These are phyloP conservation scores for Papilio gigon DNA, from an alignment of 2,888 invertebrate genomes.

Conservation along the genomic window DNA sequence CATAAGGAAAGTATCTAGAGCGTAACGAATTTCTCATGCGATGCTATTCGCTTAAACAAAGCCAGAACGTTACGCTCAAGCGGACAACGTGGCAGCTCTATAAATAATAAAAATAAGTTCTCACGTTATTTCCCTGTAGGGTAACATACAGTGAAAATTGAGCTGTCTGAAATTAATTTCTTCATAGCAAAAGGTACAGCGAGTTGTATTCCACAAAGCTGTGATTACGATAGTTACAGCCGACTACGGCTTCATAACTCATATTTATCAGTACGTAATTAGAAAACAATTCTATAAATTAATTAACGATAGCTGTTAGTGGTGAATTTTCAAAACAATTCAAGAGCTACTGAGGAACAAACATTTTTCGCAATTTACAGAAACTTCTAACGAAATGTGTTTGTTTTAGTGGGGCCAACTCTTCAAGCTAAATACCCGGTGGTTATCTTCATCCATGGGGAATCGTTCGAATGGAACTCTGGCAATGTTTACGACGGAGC, in stretches of 20 bases:
- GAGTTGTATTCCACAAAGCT: neutral
- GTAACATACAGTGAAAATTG: neutral
- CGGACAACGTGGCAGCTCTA: constrained; percentile 10
- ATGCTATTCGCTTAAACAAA: constrained; percentile 56
- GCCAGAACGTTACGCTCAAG: constrained; percentile 32
- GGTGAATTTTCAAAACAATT: too few species aligned
- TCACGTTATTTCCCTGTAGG: constrained; percentile 5
- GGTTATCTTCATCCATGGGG: constrained; percentile 96
- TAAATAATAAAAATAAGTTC: constrained; percentile 20
- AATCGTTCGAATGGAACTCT: constrained; percentile 97
- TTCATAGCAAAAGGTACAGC: neutral
- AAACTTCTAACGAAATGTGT: neutral
- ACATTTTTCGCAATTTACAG: neutral
- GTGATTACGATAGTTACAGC: neutral
- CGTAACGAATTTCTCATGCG: constrained; percentile 59
- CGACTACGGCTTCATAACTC: too few species aligned
- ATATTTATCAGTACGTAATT: too few species aligned
- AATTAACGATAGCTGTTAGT: too few species aligned
- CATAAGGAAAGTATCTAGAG: constrained; percentile 57
- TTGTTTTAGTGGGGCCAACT: constrained; percentile 82
- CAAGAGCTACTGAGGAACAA: neutral
- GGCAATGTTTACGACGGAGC: constrained; percentile 99
- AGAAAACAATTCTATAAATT: too few species aligned
- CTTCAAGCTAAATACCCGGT: constrained; percentile 87
- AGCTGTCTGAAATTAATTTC: neutral